Evolutionary conservation across 2,113 vertebrate genomes (phyloP).

Genomic region (Gymnocephalus cernua): DNA sequence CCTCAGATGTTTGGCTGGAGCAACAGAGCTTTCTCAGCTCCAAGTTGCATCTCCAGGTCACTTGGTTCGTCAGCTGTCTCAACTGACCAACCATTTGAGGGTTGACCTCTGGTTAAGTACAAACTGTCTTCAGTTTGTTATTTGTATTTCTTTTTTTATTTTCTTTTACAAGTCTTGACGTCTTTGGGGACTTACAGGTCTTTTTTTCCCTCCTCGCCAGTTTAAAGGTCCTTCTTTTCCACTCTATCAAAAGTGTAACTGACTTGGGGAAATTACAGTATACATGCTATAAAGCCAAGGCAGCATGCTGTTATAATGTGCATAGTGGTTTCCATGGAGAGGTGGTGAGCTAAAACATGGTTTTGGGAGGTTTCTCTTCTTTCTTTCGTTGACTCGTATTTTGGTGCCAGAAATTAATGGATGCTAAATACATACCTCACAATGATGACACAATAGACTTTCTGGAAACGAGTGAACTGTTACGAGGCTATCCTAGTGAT

Average conservation of each 20-base stretch:
- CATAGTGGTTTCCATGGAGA: conserved; percentile 38
- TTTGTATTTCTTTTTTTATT: not conserved
- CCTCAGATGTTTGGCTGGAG: conserved; percentile 25
- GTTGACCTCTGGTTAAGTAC: conserved; percentile 13
- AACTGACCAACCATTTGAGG: not conserved
- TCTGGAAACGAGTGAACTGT: conserved; percentile 72
- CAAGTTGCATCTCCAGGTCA: conserved; percentile 31
- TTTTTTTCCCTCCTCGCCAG: not conserved
- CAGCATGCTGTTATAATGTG: conserved; percentile 38
- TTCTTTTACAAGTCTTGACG: not conserved
- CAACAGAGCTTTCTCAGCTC: conserved; percentile 14
- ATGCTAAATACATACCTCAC: conserved; percentile 55
- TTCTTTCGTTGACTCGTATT: conserved; percentile 33
- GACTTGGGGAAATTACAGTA: conserved; percentile 14
- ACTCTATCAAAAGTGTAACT: not conserved
- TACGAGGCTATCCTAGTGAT: conserved; percentile 39
- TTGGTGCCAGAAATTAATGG: conserved; percentile 21
- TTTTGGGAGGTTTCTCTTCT: conserved; percentile 15
- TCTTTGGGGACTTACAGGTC: not conserved
- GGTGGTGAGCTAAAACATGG: not conserved
- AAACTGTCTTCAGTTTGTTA: not conserved
- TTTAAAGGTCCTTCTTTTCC: not conserved
- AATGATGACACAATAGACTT: conserved; percentile 75
- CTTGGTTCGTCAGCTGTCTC: conserved; percentile 2
- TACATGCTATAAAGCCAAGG: conserved; percentile 17